Evolutionary conservation across 1,140 invertebrate species (phyloP), one percentile per base, ranked within the genome.

Genomic region (Chlorops oryzae): DNA sequence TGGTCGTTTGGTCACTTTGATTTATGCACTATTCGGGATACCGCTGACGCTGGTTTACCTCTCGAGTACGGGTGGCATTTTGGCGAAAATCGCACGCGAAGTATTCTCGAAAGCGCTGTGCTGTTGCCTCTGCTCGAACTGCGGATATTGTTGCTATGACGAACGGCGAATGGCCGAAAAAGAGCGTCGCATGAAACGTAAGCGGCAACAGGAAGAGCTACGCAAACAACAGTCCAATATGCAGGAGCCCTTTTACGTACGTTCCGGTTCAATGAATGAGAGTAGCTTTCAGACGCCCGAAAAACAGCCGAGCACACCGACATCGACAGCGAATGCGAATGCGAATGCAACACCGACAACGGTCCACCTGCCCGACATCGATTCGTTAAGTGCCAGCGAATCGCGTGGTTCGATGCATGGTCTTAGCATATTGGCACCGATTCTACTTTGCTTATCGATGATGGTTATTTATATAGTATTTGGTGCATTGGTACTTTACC

Each of bases 21-120:
- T 87, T 6, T 96, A 95, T 74, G 91, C 91, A 10, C 81, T 87
- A 34, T 77, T 95, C 13, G 92, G 92, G 13, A 94, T 96, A 58
- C 93, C 93, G 0, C 72, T 96, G 51, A 94, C 92, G 52, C 78
- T 96, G 32, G 81, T 96, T 5, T 92, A 92, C 73, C 76, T 92
- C 46, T 89, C 87, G 21, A 88, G 85, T 51, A 85, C 90, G 6
- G 88, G 88, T 43, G 86, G 88, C 50, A 80, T 90, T 5, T 73
- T 93, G 52, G 90, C 89, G 42, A 80, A 85, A 58, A 81, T 92
- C 47, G 92, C 93, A 47, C 78, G 91, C 50, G 90, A 87, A 61
- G 83, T 92, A 23, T 95, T 94, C 74, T 86, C 87, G 5, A 81
- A 65, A 55, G 84, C 87, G 3, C 70, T 88, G 37, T 89, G 87